Evolutionary conservation across 2,113 vertebrate genomes (phyloP).

Genomic region (Cyrtonyx montezumae): DNA sequence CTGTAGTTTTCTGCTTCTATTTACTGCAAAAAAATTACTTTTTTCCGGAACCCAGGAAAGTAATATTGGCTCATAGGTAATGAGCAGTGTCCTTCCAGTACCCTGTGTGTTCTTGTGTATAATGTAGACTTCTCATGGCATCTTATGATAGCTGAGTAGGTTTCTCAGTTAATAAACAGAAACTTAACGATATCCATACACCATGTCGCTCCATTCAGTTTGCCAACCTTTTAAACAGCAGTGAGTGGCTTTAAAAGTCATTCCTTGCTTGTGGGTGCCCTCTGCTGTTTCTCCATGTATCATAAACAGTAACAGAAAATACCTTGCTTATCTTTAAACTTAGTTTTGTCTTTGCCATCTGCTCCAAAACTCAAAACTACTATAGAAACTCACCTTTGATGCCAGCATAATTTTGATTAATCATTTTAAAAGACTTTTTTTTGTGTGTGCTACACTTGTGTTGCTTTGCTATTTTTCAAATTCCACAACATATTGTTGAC

Average conservation of each 20-base stretch:
- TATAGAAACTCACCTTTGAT: not conserved
- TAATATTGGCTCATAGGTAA: not conserved
- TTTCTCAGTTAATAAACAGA: not conserved
- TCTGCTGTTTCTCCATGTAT: not conserved
- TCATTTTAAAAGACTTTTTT: not conserved
- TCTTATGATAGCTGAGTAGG: not conserved
- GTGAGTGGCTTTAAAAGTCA: not conserved
- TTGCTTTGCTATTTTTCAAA: not conserved
- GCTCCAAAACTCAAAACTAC: not conserved
- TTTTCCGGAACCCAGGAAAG: not conserved
- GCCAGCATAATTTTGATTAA: not conserved
- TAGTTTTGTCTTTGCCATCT: not conserved
- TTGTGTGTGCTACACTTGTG: not conserved
- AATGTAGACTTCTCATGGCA: not conserved
- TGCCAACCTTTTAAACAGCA: fast-evolving
- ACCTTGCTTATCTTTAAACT: not conserved
- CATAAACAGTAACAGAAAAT: not conserved
- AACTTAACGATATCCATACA: not conserved
- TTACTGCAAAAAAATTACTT: not conserved
- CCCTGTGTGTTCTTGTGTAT: not conserved
- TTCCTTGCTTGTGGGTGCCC: conserved; percentile 12
- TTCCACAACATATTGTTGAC: not conserved
- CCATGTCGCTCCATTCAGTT: not conserved
- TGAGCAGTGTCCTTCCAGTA: not conserved
- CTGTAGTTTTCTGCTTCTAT: not conserved